Evolutionary conservation across 2,888 invertebrate species (phyloP).

Genomic region (Vesta saturnalis): DNA sequence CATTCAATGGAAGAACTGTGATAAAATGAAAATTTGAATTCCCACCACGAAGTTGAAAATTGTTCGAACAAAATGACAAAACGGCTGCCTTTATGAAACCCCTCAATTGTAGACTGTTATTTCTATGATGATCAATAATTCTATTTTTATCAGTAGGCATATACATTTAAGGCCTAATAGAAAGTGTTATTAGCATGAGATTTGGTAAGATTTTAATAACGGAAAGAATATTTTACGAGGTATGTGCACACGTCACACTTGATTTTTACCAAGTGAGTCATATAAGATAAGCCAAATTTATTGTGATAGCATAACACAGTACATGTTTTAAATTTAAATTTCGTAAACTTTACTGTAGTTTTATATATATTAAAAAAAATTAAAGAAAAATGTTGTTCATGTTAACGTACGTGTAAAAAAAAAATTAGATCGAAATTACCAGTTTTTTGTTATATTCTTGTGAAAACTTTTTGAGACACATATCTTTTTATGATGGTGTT

Average conservation of each 20-base stretch:
- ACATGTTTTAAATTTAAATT: constrained; percentile 45
- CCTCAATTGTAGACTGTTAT: background rate
- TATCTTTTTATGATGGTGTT: constrained; percentile 4
- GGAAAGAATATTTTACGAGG: constrained; percentile 23
- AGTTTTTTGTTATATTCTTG: background rate
- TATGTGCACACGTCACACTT: constrained; percentile 25
- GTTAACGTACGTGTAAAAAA: constrained; percentile 27
- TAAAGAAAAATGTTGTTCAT: constrained; percentile 13
- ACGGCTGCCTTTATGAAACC: background rate
- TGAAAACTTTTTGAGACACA: background rate
- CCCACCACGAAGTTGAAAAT: too few species aligned
- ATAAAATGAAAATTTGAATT: background rate
- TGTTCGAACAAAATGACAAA: too few species aligned
- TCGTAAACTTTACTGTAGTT: constrained; percentile 38
- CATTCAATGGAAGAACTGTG: background rate
- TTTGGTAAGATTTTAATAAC: background rate
- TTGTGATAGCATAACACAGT: constrained; percentile 45
- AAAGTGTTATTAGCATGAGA: background rate
- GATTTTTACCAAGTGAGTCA: constrained; percentile 30
- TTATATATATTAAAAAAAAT: constrained; percentile 21
- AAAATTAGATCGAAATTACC: constrained; percentile 20
- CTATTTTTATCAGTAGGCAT: background rate
- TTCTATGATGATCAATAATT: background rate
- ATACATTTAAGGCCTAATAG: background rate
- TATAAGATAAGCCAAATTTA: constrained; percentile 44